Evolutionary conservation across 2,888 invertebrate species (phyloP), one percentile per base, ranked within the genome.

Genomic region (Andricus quercusramuli): DNA sequence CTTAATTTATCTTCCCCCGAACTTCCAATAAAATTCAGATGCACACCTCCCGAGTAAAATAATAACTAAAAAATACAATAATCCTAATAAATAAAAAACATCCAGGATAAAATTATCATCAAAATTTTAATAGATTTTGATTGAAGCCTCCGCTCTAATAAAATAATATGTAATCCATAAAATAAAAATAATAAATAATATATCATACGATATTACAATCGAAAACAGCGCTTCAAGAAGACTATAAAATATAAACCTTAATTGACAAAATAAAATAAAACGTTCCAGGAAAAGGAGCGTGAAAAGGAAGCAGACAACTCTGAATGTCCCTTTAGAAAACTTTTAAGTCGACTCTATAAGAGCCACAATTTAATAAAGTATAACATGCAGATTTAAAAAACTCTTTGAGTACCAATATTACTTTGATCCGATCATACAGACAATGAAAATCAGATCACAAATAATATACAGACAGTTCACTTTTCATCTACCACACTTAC

Each of bases 321-420:
- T 32, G 51, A 74, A 32, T 47, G 25, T 74, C 11, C 51, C 56
- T 51, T 56, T 74, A 51, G 51, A 56, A 74, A 56, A 74, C 20
- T 74, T 44, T 56, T 25, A 76, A 44, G 25, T 76, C 78, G 81
- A 82, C 82, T 83, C 82, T 77, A 83, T 80, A 83, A 83, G 82
- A 83, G 83, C 80, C 83, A 82, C 78, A 68, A 74, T 68, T 80
- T 78, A 64, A 82, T 51, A 74, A 74, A 79, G 29, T 80, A 81
- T 56, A 82, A 81, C 47, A 78, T 66, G 81, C 78, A 77, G 80
- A 77, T 83, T 80, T 67, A 81, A 83, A 80, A 81, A 64, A 37
- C 62, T 25, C 25, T 13, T 13, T 62, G 62, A 62, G 56, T 56
- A 56, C 9, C 25, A 13, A 17, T 25, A 62, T 62, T 25, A 62